Evolutionary conservation across 2,113 vertebrate species (phyloP).

Genomic region (Daubentonia madagascariensis): DNA sequence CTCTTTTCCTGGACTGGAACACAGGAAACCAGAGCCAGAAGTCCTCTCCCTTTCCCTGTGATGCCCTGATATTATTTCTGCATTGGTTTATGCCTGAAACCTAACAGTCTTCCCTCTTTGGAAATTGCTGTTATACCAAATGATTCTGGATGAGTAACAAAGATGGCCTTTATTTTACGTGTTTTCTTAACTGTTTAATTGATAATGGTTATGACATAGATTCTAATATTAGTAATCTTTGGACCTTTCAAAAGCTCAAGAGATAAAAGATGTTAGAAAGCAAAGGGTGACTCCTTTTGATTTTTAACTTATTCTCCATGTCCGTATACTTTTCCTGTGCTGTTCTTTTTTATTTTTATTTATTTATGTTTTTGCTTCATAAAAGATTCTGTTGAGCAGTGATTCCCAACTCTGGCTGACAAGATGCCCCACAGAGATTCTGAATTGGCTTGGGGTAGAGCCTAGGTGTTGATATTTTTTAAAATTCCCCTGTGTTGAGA

Average conservation of each 20-base stretch:
- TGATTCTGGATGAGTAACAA: not conserved
- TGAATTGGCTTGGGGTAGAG: constrained; percentile 9
- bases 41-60: not conserved
- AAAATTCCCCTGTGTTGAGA: not conserved
- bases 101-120: not conserved
- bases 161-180: not conserved
- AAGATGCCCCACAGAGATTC: not conserved
- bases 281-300: not conserved
- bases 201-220: not conserved
- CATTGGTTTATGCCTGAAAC: not conserved
- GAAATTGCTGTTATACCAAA: not conserved
- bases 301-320: not conserved
- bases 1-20: not conserved
- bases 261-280: not conserved
- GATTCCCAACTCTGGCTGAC: not conserved
- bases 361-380: constrained; percentile 32
- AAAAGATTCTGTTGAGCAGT: not conserved
- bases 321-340: not conserved
- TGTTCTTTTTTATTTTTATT: constrained; percentile 3
- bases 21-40: not conserved
- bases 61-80: not conserved
- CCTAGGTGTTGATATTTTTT: not conserved
- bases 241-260: not conserved
- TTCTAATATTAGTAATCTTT: constrained; percentile 2
- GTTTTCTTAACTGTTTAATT: constrained; percentile 12